phyloP scores from a whole-genome alignment of 2,797 vertebrate genomes.

The Enteromius viviparus region DNA sequence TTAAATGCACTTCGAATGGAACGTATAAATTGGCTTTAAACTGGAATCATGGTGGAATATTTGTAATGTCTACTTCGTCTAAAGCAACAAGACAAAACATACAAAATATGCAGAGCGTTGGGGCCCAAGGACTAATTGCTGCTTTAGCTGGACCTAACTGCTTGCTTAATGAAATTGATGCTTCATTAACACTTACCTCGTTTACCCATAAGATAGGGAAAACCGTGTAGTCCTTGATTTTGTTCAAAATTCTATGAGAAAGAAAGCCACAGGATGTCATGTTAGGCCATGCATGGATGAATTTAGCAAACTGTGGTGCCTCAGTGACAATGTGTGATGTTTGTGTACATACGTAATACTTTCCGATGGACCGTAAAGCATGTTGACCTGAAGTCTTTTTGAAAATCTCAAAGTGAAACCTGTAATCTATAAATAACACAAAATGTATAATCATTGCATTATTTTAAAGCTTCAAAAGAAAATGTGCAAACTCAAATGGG shows the following conservation, averaged over 20 bases:
- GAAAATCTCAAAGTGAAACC: constrained; percentile 91
- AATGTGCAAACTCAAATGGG: background rate
- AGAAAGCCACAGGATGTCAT: background rate
- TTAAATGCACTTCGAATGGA: too few species aligned
- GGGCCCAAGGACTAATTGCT: too few species aligned
- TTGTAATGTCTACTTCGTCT: too few species aligned
- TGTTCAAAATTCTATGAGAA: constrained; percentile 79
- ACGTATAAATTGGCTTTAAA: too few species aligned
- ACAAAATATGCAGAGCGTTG: too few species aligned
- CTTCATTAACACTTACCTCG: constrained; percentile 82
- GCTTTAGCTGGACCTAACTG: background rate
- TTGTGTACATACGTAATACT: constrained; percentile 80
- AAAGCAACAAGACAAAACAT: too few species aligned
- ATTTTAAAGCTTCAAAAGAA: background rate
- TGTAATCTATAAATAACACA: constrained; percentile 78
- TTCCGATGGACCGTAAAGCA: constrained; percentile 81
- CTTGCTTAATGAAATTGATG: background rate
- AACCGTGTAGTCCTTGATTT: constrained; percentile 77
- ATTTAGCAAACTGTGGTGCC: background rate
- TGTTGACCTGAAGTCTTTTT: constrained; percentile 91
- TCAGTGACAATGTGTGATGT: background rate
- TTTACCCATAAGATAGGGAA: constrained; percentile 94
- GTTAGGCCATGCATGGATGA: background rate
- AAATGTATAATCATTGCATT: constrained; percentile 1
- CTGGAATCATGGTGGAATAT: too few species aligned